Conservation (phyloP, 2,797 vertebrate genomes). For the Lutjanus argentimaculatus region DNA sequence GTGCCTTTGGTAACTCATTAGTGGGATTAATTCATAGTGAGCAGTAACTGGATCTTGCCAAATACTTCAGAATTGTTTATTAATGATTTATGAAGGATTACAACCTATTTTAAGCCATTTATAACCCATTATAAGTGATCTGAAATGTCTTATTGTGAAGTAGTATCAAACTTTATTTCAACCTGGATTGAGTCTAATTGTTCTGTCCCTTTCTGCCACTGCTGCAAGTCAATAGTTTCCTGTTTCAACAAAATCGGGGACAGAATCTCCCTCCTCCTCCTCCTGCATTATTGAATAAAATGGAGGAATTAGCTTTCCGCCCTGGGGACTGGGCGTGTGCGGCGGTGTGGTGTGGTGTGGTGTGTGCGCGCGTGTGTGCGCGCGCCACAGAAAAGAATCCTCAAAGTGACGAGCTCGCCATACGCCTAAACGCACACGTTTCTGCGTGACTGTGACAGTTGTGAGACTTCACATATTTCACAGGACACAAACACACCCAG, state of each 20-base stretch:
- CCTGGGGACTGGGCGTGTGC: constrained; percentile 16
- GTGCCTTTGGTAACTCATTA: no score
- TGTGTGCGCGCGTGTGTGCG: constrained; percentile 8
- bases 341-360: constrained; percentile 2
- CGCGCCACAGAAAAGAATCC: background rate
- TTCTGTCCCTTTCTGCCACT: constrained; percentile 26
- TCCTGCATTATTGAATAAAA: constrained; percentile 59
- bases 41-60: no score
- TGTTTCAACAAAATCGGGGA: constrained; percentile 36
- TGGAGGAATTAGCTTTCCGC: constrained; percentile 46
- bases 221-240: constrained; percentile 41
- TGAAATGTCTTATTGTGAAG: no score
- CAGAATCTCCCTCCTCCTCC: constrained; percentile 22
- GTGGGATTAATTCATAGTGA: no score
- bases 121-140: no score
- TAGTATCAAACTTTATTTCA: constrained; percentile 4
- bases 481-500: background rate
- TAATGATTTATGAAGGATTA: no score
- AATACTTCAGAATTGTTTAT: no score
- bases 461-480: constrained; percentile 32
- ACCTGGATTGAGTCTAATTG: constrained; percentile 24
- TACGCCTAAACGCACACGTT: constrained; percentile 1
- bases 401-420: constrained; percentile 23
- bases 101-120: no score
- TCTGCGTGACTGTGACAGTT: constrained; percentile 30